Base-by-base conservation (phyloP, 2,113 vertebrate species). In the Gulo gulo region DNA sequence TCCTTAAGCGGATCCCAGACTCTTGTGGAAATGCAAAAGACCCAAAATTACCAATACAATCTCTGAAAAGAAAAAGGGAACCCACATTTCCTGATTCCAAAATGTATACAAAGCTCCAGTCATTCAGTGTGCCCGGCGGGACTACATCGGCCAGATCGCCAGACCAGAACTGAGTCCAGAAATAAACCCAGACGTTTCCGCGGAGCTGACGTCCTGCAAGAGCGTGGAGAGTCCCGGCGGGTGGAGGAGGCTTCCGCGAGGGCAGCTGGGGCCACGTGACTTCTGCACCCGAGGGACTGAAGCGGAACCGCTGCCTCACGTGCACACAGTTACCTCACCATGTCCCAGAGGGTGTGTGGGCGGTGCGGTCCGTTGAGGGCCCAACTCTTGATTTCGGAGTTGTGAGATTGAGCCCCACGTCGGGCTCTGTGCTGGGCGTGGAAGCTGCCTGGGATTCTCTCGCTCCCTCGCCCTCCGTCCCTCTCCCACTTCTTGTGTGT, bases 111-210 rank as follows among this genome's bases (percentile, higher is more conserved):
- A 71, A 71, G n/a, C n/a, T 10, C 9, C n/a, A 36, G 69, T 39
- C 10, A 36, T 23, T 36, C n/a, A 36, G 69, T 21, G 69, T 71
- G 69, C 36, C 69, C 11, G n/a, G n/a, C 10, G 1, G 6, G 4
- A 10, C n/a, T 20, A 39, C 10, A 11, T n/a, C 10, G 8, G 21
- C 9, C 4, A 1, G 69, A 12, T 10, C 8, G 4, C 8, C 1
- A 9, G n/a, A 39, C 20, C 9, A 71, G 69, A 20, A 21, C 69
- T 4, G 69, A 39, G 69, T 71, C 34, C 69, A 11, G 69, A 39
- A 10, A 21, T 36, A 34, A 71, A 36, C 18, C 8, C 69, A 34
- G 8, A 52, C 47, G 21, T 6, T n/a, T 21, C 34, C 34, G 2
- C 47, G 6, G 31, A 80, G 21, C 20, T n/a, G 47, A 21, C 50